These are phyloP conservation scores for Calameuta filiformis DNA, from an alignment of 2,888 invertebrate species.

Conservation along the genomic window DNA sequence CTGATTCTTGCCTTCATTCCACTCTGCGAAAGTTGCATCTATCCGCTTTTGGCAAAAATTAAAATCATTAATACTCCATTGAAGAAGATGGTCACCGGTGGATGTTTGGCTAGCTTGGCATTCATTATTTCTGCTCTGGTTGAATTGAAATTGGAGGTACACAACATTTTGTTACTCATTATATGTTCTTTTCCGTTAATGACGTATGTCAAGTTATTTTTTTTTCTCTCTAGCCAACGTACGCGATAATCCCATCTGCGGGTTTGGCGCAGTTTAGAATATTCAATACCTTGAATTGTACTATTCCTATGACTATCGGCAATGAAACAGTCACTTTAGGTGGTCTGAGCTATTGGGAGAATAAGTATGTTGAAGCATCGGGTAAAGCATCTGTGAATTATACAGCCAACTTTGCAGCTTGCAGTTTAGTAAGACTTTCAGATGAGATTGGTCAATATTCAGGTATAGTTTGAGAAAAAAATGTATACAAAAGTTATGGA, in stretches of 20 bases:
- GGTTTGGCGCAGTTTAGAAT: slow-evolving; percentile 76
- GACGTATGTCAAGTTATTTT: slow-evolving; percentile 12
- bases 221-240: slow-evolving; percentile 67
- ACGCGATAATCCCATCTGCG: slow-evolving; percentile 70
- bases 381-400: slow-evolving; percentile 19
- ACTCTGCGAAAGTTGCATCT: slow-evolving; percentile 81
- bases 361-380: slow-evolving; percentile 25
- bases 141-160: slow-evolving; percentile 79
- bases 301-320: slow-evolving; percentile 31
- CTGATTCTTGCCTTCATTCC: slow-evolving; percentile 89
- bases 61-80: slow-evolving; percentile 80
- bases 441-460: not conserved
- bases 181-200: not conserved
- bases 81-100: slow-evolving; percentile 89
- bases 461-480: not conserved
- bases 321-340: slow-evolving; percentile 30
- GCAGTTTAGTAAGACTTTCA: slow-evolving; percentile 12
- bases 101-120: slow-evolving; percentile 84
- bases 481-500: not conserved
- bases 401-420: slow-evolving; percentile 29
- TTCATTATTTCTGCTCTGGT: slow-evolving; percentile 92
- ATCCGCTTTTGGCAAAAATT: slow-evolving; percentile 81
- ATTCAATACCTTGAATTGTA: slow-evolving; percentile 70
- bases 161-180: not conserved
- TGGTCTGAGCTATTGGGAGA: slow-evolving; percentile 40